These are phyloP conservation scores for Brachionus sp. DNA, from an alignment of 1,140 invertebrate species.

Conservation along the genomic window DNA sequence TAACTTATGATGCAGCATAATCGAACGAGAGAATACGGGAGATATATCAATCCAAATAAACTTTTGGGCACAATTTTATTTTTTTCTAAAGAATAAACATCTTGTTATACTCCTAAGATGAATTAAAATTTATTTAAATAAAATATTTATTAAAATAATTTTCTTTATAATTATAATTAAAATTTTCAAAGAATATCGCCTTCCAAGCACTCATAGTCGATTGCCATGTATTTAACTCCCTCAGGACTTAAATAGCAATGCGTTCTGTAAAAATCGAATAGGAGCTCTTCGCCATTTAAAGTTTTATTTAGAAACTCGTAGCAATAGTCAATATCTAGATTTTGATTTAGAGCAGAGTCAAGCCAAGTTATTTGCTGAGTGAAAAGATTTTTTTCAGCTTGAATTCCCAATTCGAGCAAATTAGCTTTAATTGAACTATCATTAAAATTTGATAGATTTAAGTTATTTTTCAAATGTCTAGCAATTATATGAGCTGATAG, in stretches of 20 bases:
- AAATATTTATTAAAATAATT: neutral
- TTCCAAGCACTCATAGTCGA: neutral
- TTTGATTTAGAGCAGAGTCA: neutral
- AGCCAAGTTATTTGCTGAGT: slow-evolving; percentile 24
- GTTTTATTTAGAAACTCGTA: neutral
- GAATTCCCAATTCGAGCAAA: neutral
- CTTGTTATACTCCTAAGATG: neutral
- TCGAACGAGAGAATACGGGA: no score
- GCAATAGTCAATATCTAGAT: neutral
- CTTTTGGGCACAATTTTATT: neutral
- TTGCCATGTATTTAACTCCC: neutral
- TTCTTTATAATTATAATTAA: no score
- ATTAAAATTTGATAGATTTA: slow-evolving; percentile 5
- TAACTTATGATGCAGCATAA: no score
- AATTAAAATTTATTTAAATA: neutral
- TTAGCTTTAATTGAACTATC: neutral
- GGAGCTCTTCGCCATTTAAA: neutral
- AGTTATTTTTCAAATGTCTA: neutral
- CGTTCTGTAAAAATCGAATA: neutral
- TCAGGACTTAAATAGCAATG: slow-evolving; percentile 1
- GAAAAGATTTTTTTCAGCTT: neutral
- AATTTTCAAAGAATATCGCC: neutral
- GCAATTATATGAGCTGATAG: neutral
- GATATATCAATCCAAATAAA: neutral
- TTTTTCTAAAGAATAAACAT: neutral